Conservation (phyloP, 1,140 invertebrate genomes). For the Drosophila ercepeae region DNA sequence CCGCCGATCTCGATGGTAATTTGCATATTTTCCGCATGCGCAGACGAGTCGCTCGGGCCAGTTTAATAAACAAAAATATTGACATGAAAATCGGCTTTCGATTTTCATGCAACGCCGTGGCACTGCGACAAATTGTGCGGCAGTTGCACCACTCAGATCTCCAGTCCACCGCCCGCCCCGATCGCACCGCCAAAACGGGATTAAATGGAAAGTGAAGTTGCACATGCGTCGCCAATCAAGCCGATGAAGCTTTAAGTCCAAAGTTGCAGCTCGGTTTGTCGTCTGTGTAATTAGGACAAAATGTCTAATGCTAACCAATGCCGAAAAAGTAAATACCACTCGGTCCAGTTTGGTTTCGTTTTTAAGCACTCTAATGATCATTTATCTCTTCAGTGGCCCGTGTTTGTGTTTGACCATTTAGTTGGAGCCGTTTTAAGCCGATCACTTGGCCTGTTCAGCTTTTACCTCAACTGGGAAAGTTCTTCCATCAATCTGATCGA, state of each 20-base stretch:
- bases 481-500: conserved; percentile 18
- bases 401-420: conserved; percentile 25
- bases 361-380: conserved; percentile 62
- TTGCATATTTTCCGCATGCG: conserved; percentile 80
- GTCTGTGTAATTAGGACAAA: conserved; percentile 79
- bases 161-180: not conserved
- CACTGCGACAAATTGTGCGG: conserved; percentile 75
- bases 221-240: conserved; percentile 71
- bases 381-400: conserved; percentile 13
- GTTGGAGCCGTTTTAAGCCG: conserved; percentile 19
- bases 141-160: conserved; percentile 49
- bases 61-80: conserved; percentile 80
- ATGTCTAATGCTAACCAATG: conserved; percentile 76
- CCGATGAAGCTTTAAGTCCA: conserved; percentile 15
- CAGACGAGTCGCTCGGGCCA: conserved; percentile 52
- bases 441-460: conserved; percentile 29
- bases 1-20: conserved; percentile 47
- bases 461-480: conserved; percentile 39
- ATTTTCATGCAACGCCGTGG: conserved; percentile 53
- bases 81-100: conserved; percentile 82
- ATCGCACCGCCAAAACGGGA: conserved; percentile 46
- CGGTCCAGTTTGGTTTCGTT: conserved; percentile 54
- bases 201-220: conserved; percentile 82
- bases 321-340: conserved; percentile 75
- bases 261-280: conserved; percentile 45